Evolutionary conservation across 2,797 vertebrate genomes (phyloP).

Genomic region (Argya squamiceps): DNA sequence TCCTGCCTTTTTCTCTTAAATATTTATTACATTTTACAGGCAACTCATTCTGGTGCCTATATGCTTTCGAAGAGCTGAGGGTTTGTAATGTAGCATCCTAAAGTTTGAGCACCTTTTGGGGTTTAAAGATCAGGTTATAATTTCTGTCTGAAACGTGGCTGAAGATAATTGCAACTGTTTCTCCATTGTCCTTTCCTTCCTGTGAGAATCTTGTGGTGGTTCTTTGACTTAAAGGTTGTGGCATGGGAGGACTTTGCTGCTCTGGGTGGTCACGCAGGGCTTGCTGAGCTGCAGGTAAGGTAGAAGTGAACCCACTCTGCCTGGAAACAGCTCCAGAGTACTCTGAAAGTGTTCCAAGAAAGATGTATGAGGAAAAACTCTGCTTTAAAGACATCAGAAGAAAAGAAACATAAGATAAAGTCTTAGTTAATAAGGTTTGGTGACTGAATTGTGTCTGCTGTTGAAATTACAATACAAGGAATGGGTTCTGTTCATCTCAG

Average conservation of each 20-base stretch:
- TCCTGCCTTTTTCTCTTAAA: neutral
- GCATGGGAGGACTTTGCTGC: neutral
- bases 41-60: accelerated
- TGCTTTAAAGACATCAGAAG: neutral
- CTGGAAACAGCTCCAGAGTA: neutral
- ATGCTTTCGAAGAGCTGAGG: neutral
- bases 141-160: neutral
- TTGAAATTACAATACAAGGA: neutral
- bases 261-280: neutral
- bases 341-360: neutral
- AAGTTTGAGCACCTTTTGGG: neutral
- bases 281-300: neutral
- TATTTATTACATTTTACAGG: neutral
- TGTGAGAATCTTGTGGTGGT: neutral
- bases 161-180: neutral
- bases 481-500: neutral
- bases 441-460: neutral
- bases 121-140: neutral
- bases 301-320: neutral
- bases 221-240: neutral
- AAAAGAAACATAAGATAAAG: neutral
- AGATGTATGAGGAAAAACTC: neutral
- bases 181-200: neutral
- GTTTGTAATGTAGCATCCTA: neutral
- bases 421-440: neutral